A percentile compares a stretch with the other conserved stretches of the same genome.
phyloP scores from a whole-genome alignment of 2,113 vertebrate species.

The Myotis davidii region DNA sequence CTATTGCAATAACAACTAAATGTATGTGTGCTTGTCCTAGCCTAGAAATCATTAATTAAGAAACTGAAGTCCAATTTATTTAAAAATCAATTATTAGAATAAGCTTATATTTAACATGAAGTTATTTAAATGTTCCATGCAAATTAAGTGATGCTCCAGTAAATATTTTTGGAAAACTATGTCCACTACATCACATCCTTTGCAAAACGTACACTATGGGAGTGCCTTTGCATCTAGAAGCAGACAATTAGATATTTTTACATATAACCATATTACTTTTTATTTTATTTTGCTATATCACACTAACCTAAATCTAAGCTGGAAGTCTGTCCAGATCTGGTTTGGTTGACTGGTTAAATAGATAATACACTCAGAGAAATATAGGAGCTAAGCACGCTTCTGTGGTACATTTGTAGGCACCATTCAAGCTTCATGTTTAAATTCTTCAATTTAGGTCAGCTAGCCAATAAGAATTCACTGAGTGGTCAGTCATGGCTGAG shows the following conservation, averaged over 20 bases:
- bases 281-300: neutral
- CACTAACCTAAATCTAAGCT: neutral
- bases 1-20: constrained; percentile 58
- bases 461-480: neutral
- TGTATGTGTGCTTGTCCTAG: constrained; percentile 42
- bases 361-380: neutral
- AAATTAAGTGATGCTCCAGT: neutral
- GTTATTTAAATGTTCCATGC: neutral
- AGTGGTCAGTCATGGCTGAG: neutral
- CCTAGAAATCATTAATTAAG: constrained; percentile 45
- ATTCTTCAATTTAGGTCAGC: neutral
- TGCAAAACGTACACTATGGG: neutral
- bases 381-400: neutral
- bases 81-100: constrained; percentile 61
- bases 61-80: constrained; percentile 36
- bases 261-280: neutral
- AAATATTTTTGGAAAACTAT: neutral
- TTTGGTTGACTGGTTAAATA: neutral
- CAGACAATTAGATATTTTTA: neutral
- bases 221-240: neutral
- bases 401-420: neutral
- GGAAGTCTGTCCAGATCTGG: neutral
- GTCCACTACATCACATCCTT: neutral
- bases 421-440: neutral
- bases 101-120: neutral